A percentile compares a stretch with the other conserved stretches of the same genome.
Conservation (phyloP, 1,140 invertebrate species). For the Delia radicum region DNA sequence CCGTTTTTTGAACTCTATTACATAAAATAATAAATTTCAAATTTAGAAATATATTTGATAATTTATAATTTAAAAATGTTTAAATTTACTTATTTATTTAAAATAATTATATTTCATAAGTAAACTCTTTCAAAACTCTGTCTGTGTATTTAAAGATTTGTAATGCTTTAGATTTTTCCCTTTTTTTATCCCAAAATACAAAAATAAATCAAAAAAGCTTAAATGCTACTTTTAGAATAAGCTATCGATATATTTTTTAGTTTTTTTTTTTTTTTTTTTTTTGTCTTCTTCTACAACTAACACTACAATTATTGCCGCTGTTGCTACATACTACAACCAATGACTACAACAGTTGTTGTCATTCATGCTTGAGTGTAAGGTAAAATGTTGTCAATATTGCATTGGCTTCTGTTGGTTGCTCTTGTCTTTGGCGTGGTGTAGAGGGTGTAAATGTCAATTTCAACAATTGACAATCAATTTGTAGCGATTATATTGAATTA, state of each 20-base stretch:
- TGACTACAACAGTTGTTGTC: not conserved
- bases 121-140: too few relatives aligned
- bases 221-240: not conserved
- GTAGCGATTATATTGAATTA: slow-evolving; percentile 23
- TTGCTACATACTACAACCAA: too few relatives aligned
- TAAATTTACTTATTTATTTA: too few relatives aligned
- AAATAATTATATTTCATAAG: too few relatives aligned
- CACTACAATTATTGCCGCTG: too few relatives aligned
- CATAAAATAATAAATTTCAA: too few relatives aligned
- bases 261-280: not conserved
- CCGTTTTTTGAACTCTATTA: too few relatives aligned
- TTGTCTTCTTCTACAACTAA: not conserved
- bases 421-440: not conserved
- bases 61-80: too few relatives aligned
- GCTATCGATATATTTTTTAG: not conserved
- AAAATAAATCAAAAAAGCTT: slow-evolving; percentile 2
- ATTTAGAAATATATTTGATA: too few relatives aligned
- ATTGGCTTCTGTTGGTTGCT: not conserved
- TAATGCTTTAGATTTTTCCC: not conserved
- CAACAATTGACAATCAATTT: slow-evolving; percentile 22
- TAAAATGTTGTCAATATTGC: slow-evolving; percentile 17
- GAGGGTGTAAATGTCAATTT: slow-evolving; percentile 21
- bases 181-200: not conserved
- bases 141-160: not conserved
- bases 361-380: not conserved